phyloP scores from a whole-genome alignment of 2,888 invertebrate genomes.

The Chironomus tentans region DNA sequence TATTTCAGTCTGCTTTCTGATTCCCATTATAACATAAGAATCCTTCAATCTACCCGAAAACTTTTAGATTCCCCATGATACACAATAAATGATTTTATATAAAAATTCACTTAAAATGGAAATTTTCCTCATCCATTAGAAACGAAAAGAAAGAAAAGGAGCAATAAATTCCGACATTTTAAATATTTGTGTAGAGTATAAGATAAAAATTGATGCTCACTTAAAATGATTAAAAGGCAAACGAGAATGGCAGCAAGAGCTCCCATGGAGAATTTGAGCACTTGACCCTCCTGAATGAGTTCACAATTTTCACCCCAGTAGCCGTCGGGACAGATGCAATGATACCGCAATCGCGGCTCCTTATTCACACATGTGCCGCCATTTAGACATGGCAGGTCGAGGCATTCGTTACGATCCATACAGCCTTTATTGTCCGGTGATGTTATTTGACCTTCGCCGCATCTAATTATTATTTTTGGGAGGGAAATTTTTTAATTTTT shows the following conservation, averaged over 20 bases:
- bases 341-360: slow-evolving; percentile 74
- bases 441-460: slow-evolving; percentile 86
- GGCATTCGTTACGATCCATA: slow-evolving; percentile 91
- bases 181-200: slow-evolving; percentile 20
- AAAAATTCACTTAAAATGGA: too few species aligned
- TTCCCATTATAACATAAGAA: too few species aligned
- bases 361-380: slow-evolving; percentile 88
- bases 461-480: slow-evolving; percentile 48
- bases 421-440: slow-evolving; percentile 87
- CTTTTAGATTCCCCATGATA: too few species aligned
- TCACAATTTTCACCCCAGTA: slow-evolving; percentile 94
- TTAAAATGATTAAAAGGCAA: slow-evolving; percentile 91
- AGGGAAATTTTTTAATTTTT: neutral
- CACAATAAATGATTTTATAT: too few species aligned
- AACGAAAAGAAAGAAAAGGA: neutral
- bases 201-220: slow-evolving; percentile 55
- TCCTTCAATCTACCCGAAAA: too few species aligned
- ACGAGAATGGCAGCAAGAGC: slow-evolving; percentile 95
- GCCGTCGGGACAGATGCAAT: slow-evolving; percentile 85
- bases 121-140: too few species aligned
- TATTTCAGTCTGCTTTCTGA: too few species aligned
- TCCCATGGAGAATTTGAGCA: slow-evolving; percentile 91
- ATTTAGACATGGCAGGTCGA: slow-evolving; percentile 87
- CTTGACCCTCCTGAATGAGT: slow-evolving; percentile 87
- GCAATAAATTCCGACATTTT: neutral